Evolutionary conservation across 2,888 invertebrate species (phyloP).

Genomic region (Macaria notata): DNA sequence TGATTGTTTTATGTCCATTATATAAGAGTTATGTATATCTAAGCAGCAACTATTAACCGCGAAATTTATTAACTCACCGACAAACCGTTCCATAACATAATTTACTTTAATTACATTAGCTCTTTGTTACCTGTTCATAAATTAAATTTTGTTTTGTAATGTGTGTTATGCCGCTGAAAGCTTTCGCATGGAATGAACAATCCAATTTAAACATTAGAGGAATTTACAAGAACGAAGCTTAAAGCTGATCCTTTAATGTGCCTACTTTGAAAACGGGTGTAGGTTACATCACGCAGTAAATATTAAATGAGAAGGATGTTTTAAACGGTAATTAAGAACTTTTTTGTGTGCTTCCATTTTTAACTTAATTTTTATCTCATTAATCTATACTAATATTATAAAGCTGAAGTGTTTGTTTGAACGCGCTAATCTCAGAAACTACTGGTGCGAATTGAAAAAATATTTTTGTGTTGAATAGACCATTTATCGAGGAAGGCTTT

Average conservation of each 20-base stretch:
- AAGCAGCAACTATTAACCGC: background rate
- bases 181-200: constrained; percentile 6
- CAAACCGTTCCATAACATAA: background rate
- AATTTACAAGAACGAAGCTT: background rate
- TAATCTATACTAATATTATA: no score
- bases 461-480: no score
- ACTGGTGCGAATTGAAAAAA: no score
- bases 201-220: constrained; percentile 8
- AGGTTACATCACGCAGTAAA: background rate
- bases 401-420: no score
- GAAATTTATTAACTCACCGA: background rate
- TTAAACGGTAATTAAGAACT: no score
- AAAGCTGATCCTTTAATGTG: constrained; percentile 2
- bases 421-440: no score
- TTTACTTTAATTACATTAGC: background rate
- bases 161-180: constrained; percentile 2
- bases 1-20: no score
- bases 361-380: no score
- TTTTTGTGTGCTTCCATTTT: no score
- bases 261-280: background rate
- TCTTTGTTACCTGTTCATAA: constrained; percentile 5
- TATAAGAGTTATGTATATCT: no score
- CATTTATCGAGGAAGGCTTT: no score
- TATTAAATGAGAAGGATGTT: no score
- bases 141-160: constrained; percentile 8